These are phyloP conservation scores for Elysia chlorotica DNA, from an alignment of 1,140 invertebrate genomes.

Conservation along the genomic window DNA sequence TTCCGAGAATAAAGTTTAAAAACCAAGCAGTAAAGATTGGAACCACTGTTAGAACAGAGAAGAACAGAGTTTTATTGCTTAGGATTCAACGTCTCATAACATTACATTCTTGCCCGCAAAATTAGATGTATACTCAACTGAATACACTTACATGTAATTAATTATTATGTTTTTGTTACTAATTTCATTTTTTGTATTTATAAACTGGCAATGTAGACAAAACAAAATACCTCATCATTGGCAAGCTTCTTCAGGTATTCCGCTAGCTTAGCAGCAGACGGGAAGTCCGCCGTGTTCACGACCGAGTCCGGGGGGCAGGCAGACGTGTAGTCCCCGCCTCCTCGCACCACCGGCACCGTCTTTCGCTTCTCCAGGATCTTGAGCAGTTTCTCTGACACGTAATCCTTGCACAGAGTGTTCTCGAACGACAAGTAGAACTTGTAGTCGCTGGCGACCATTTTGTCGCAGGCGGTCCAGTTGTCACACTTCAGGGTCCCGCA, in stretches of 20 bases:
- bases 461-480: conserved; percentile 23
- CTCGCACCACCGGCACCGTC: conserved; percentile 75
- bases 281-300: conserved; percentile 68
- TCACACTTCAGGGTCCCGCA: conserved; percentile 61
- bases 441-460: conserved; percentile 37
- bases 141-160: too few relatives aligned
- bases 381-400: conserved; percentile 97
- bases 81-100: too few relatives aligned
- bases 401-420: conserved; percentile 95
- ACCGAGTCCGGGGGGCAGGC: conserved; percentile 72
- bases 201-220: too few relatives aligned
- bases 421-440: conserved; percentile 64
- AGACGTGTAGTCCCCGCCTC: conserved; percentile 66
- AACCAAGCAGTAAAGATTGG: too few relatives aligned
- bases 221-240: conserved; percentile 36
- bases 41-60: too few relatives aligned
- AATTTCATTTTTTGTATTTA: too few relatives aligned
- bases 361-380: conserved; percentile 28
- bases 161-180: too few relatives aligned
- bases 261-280: conserved; percentile 64
- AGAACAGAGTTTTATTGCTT: too few relatives aligned
- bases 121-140: too few relatives aligned
- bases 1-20: too few relatives aligned
- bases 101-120: too few relatives aligned
- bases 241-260: conserved; percentile 65